Evolutionary conservation across 2,113 vertebrate species (phyloP), one percentile per base, ranked within the genome.

Genomic region (Puntigrus tetrazona): DNA sequence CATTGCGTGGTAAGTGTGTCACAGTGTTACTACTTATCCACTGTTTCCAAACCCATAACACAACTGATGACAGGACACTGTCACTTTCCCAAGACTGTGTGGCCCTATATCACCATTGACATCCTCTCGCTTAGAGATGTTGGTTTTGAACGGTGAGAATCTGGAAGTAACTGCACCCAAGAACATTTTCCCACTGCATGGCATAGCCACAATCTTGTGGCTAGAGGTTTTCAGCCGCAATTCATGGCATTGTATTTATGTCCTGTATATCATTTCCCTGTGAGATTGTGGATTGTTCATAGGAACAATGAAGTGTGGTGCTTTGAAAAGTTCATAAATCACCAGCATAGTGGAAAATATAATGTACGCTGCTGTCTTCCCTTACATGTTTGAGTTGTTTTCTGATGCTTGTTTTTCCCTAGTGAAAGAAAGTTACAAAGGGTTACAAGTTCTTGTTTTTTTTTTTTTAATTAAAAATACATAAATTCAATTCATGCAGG

Each of bases 211-310:
- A n/a, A 78, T 61, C 57, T 82, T 84, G 85, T 77, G 76, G 82
- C 77, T 18, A 77, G 76, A 86, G 75, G 72, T 76, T 78, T 77
- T 78, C 29, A 76, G 61, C 82, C 20, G n/a, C 65, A 85, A 83
- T 79, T 86, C 87, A 86, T 38, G 50, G 70, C 85, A 86, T 89
- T 91, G 87, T 91, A 82, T 88, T 86, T 88, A 52, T 78, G 85
- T 89, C 86, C 88, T 89, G 88, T 89, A 69, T 84, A 76, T 88
- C 78, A 85, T 85, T 89, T 89, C 65, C 88, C 85, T 75, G 78
- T 61, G 78, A 89, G 87, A 87, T 84, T 84, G 82, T 85, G 76
- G 81, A 86, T 91, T 91, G 90, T 91, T 89, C 57, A 22, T 69
- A 16, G 63, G 79, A 88, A 90, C 90, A 89, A 89, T 90, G 83